Percentiles rank a stretch among this genome's conserved stretches.
These are phyloP conservation scores for Stenolophus ochropezus DNA, from an alignment of 2,888 invertebrate genomes.

Conservation along the genomic window DNA sequence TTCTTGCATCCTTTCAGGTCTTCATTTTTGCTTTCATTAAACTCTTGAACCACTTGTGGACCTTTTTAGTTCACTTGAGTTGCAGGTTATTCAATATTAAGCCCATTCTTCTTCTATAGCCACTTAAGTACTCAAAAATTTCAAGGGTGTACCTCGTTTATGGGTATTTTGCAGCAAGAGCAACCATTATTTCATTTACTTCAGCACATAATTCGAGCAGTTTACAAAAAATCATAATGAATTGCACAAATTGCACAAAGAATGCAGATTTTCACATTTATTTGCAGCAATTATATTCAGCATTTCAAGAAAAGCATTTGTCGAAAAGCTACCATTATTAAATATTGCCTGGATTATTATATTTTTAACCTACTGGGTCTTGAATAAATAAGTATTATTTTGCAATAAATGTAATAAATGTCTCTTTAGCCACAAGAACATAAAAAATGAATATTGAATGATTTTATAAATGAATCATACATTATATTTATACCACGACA, in stretches of 20 bases:
- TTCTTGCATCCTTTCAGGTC: not conserved
- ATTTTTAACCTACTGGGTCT: too few species aligned
- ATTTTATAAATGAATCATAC: too few species aligned
- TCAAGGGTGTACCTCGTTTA: slow-evolving; percentile 17
- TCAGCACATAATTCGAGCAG: not conserved
- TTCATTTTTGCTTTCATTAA: slow-evolving; percentile 39
- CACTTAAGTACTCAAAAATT: slow-evolving; percentile 27
- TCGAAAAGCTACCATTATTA: too few species aligned
- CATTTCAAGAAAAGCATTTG: too few species aligned
- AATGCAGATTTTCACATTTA: not conserved
- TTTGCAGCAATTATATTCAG: not conserved
- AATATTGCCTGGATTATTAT: too few species aligned
- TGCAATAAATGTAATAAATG: too few species aligned
- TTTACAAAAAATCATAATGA: not conserved
- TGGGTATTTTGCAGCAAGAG: slow-evolving; percentile 2
- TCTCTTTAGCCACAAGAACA: too few species aligned
- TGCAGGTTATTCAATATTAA: slow-evolving; percentile 30
- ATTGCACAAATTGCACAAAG: not conserved
- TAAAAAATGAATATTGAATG: too few species aligned
- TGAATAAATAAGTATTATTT: too few species aligned
- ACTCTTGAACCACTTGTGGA: slow-evolving; percentile 20
- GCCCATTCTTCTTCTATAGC: slow-evolving; percentile 4
- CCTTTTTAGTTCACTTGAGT: slow-evolving; percentile 35
- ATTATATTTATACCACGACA: too few species aligned
- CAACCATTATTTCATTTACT: slow-evolving; percentile 1